Evolutionary conservation across 2,797 vertebrate genomes (phyloP), one percentile per base, ranked within the genome.

Genomic region (Gallirallus australis): DNA sequence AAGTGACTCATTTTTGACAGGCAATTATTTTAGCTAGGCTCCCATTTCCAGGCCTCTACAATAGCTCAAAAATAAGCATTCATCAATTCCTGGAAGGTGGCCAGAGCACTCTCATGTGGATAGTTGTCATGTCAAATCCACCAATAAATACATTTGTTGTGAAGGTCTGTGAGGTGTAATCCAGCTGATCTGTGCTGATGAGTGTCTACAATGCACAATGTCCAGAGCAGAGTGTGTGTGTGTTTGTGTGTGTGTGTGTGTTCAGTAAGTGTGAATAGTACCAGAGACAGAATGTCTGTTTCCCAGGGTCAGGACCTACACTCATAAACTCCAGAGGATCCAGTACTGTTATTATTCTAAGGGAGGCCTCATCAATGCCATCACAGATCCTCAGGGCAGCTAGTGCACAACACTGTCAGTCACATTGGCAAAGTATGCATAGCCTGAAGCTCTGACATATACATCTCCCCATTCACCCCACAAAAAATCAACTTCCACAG

Each of bases 1-100:
- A 68, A 90, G 65, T 71, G 80, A 68, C 37, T 94, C n/a, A 81
- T 83, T 88, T 88, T 81, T 84, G 65, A 86, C 73, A 94, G 40
- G 33, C 86, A 90, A 79, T 95, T 90, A 82, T 84, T 94, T 93
- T 75, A 90, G 37, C 59, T 45, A 84, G 45, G 31, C 31, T 96
- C 17, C 37, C 31, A 68, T 86, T 95, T 83, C 80, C 69, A 15
- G 1, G 28, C 48, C 57, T 89, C 16, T 40, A 90, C 63, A 86
- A 86, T 61, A 89, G 57, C 89, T 93, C 69, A 77, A 80, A 64
- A 61, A 80, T 61, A 72, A 94, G 69, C 61, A 45, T 78, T 64
- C 88, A 65, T 68, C 82, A 57, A 33, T 65, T 93, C 54, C 73
- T 93, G 92, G 90, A 95, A 93, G 37, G 40, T 89, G 89, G 69